These are phyloP conservation scores for Acleris literana DNA, from an alignment of 2,888 invertebrate species.

Conservation along the genomic window DNA sequence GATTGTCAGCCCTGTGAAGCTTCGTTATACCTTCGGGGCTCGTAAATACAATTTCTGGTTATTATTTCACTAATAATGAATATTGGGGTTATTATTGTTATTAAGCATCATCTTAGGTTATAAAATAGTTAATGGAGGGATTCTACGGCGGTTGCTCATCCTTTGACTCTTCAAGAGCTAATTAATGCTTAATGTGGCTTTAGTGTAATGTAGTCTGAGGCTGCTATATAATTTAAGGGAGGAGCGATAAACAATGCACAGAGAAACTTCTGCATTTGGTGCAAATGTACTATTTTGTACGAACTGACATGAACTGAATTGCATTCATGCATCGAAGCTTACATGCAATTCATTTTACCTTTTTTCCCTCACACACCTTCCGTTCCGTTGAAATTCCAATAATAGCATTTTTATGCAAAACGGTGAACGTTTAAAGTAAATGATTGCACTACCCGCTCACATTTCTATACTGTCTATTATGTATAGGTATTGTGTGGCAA, in stretches of 20 bases:
- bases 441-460: no score
- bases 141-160: no score
- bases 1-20: conserved; percentile 35
- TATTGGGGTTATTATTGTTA: background rate
- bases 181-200: no score
- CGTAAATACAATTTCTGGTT: conserved; percentile 34
- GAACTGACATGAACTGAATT: conserved; percentile 26
- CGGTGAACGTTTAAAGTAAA: no score
- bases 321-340: conserved; percentile 19
- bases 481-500: no score
- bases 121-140: background rate
- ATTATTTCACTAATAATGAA: background rate
- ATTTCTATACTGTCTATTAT: no score
- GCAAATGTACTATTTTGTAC: conserved; percentile 8
- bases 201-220: no score
- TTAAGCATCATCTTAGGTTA: background rate
- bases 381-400: no score
- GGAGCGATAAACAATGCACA: background rate
- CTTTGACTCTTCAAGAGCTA: no score
- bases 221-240: background rate
- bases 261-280: background rate
- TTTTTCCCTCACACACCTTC: no score
- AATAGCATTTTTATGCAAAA: no score
- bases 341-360: no score
- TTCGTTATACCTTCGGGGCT: conserved; percentile 18